phyloP scores from a whole-genome alignment of 1,140 invertebrate species.

The Drosophila chauvacae region DNA sequence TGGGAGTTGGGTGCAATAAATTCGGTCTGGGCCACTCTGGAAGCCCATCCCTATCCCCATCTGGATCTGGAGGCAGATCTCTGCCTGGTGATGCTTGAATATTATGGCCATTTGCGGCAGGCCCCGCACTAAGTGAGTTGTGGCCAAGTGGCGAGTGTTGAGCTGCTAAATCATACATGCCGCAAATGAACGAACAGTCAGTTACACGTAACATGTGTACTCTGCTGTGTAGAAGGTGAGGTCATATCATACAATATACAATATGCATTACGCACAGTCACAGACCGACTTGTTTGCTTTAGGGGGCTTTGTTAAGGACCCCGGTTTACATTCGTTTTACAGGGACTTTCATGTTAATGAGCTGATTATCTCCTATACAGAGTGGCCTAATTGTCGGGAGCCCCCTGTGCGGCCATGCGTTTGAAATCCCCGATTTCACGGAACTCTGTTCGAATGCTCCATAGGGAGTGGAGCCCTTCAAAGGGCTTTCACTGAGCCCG shows the following conservation, averaged over 20 bases:
- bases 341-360: conserved; percentile 20
- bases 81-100: conserved; percentile 39
- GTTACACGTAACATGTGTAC: conserved; percentile 31
- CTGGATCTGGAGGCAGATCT: conserved; percentile 13
- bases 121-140: conserved; percentile 72
- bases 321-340: background rate
- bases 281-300: conserved; percentile 1
- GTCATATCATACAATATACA: conserved; percentile 10
- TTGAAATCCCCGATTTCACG: conserved; percentile 9
- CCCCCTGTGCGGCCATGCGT: conserved; percentile 1
- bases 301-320: conserved; percentile 22
- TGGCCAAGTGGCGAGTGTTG: conserved; percentile 70
- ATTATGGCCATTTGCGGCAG: conserved; percentile 74
- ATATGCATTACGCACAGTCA: conserved; percentile 18
- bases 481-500: conserved; percentile 32
- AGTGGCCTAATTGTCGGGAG: conserved; percentile 4
- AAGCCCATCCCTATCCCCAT: background rate
- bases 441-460: conserved; percentile 5
- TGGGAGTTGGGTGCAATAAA: conserved; percentile 58
- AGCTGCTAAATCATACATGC: conserved; percentile 67
- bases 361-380: conserved; percentile 20
- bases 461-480: conserved; percentile 13
- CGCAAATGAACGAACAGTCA: conserved; percentile 35
- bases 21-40: conserved; percentile 31
- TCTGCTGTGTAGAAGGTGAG: conserved; percentile 12